Base-by-base conservation (phyloP, 2,888 invertebrate species). In the Microctonus hyperodae region DNA sequence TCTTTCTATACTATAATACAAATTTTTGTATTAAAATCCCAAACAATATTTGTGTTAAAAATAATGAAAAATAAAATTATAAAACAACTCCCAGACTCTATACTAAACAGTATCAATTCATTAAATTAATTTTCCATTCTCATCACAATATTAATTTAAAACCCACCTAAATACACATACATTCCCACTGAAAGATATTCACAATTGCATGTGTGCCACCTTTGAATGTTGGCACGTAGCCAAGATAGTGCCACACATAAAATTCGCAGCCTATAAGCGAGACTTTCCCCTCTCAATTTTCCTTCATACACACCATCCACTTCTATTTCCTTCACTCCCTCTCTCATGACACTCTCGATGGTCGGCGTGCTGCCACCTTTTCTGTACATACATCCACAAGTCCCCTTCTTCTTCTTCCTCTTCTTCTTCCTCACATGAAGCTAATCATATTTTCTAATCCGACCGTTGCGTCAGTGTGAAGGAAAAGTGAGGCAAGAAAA, bases 381-480 rank as follows among this genome's bases (percentile, higher is more conserved):
- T 55, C 37, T 62, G 53, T 28, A 75, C 75, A 76, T 77, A 76
- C 50, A 28, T 28, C 3, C 28, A 5, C 28, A 3, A 3, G 28
- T 28, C n/a, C n/a, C n/a, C n/a, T n/a, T n/a, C n/a, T n/a, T n/a
- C 7, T 5, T 28, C 28, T 28, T 28, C 57, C 57, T 35, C 28
- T n/a, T 59, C n/a, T 16, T 20, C 56, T 28, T 22, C 22, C 35
- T 25, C 74, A 75, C 78, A 75, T 77, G 76, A 77, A 78, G 78
- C 79, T 81, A 81, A 81, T 81, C 80, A 81, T 81, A 81, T 81
- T 81, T 81, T 81, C 81, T 81, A 81, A 81, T 81, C 79, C 81
- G 70, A 73, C 44, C 75, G 75, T 70, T 73, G 72, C 75, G 75
- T 70, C 73, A 72, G 74, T 78, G 75, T 73, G 76, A 50, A 51